Conservation (phyloP, 2,113 vertebrate genomes). For the Pelusios castaneus region DNA sequence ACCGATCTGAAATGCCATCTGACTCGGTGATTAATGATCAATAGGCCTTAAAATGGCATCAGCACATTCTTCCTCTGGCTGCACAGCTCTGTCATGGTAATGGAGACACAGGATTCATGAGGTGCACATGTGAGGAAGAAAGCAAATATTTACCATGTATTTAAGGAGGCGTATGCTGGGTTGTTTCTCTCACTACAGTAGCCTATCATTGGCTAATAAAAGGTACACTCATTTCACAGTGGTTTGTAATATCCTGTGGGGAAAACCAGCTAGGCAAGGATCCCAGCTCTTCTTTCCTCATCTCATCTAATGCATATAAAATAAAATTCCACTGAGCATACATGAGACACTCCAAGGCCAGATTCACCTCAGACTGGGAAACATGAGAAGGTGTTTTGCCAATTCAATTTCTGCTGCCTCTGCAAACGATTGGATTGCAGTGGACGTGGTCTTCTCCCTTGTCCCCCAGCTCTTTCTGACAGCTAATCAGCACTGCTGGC, state of each 20-base stretch:
- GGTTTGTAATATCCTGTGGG: not conserved
- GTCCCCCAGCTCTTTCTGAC: not conserved
- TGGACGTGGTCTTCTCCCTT: not conserved
- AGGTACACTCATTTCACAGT: not conserved
- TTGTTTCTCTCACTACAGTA: not conserved
- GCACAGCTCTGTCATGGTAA: not conserved
- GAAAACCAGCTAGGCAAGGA: not conserved
- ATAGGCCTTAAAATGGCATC: slow-evolving; percentile 28
- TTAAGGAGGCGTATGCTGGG: not conserved
- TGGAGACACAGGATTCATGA: not conserved
- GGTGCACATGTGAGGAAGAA: slow-evolving; percentile 8
- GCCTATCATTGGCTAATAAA: not conserved
- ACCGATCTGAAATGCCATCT: slow-evolving; percentile 9
- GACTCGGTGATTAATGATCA: slow-evolving; percentile 2
- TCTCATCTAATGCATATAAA: not conserved
- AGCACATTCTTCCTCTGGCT: not conserved
- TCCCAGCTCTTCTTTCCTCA: not conserved
- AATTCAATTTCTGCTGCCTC: not conserved
- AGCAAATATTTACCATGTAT: slow-evolving; percentile 45
- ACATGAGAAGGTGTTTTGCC: not conserved
- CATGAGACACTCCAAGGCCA: not conserved
- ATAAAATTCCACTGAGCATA: not conserved
- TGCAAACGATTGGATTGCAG: not conserved
- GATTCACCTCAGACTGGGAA: not conserved
- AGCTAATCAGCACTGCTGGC: not conserved